Evolutionary conservation across 2,113 vertebrate genomes (phyloP).

Genomic region (Otus sunia): DNA sequence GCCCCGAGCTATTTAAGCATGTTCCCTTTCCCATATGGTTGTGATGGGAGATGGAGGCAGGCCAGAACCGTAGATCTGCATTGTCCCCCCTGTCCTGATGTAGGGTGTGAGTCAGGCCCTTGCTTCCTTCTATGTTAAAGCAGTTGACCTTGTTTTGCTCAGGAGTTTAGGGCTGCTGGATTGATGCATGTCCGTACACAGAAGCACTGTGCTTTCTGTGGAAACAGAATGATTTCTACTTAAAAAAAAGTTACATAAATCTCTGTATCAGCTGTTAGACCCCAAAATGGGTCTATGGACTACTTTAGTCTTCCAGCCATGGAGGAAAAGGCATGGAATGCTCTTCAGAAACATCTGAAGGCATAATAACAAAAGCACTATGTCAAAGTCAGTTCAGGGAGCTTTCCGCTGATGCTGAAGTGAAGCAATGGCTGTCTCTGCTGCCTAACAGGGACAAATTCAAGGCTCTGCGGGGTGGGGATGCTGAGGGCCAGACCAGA

Average conservation of each 20-base stretch:
- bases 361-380: neutral
- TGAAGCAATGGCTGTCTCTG: neutral
- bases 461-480: neutral
- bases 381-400: neutral
- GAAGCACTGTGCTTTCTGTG: neutral
- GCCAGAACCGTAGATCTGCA: neutral
- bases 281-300: neutral
- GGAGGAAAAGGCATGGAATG: neutral
- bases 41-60: neutral
- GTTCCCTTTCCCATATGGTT: neutral
- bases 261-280: neutral
- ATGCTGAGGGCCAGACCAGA: neutral
- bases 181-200: accelerated
- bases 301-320: neutral
- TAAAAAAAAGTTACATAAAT: neutral
- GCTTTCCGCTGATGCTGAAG: neutral
- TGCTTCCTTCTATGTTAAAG: neutral
- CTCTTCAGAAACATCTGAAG: neutral
- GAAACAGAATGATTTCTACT: neutral
- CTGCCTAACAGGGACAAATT: neutral
- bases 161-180: neutral
- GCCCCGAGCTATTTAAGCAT: neutral
- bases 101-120: neutral
- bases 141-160: neutral
- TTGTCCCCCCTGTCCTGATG: neutral